Percentiles rank a stretch among this genome's conserved stretches.
Evolutionary conservation across 2,797 vertebrate genomes (phyloP).

Genomic region (Gila robusta): DNA sequence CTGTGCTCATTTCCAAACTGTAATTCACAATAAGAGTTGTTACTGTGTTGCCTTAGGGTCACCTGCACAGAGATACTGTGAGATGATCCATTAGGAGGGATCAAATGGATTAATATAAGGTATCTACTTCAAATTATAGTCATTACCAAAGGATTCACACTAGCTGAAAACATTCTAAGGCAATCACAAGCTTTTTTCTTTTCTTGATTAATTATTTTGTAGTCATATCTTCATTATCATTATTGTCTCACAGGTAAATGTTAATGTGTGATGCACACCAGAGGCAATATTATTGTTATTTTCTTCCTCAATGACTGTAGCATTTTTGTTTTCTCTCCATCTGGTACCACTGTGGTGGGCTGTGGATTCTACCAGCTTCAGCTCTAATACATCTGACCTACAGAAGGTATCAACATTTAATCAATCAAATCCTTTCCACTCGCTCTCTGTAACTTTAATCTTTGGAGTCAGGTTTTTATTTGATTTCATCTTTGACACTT

Average conservation of each 20-base stretch:
- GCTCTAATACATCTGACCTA: constrained; percentile 18
- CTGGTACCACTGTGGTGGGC: constrained; percentile 13
- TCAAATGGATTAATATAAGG: constrained; percentile 45
- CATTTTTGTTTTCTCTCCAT: constrained; percentile 27
- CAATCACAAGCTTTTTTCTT: constrained; percentile 38
- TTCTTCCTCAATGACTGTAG: constrained; percentile 51
- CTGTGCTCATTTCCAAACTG: constrained; percentile 60
- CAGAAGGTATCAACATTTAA: constrained; percentile 27
- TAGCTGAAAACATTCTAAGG: constrained; percentile 53
- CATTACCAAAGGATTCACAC: constrained; percentile 61
- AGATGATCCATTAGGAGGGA: constrained; percentile 55
- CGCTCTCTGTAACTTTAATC: constrained; percentile 16
- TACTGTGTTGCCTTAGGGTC: constrained; percentile 63
- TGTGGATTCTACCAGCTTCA: constrained; percentile 35
- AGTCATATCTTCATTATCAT: constrained; percentile 40
- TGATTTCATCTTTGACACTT: constrained; percentile 10
- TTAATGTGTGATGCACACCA: constrained; percentile 37
- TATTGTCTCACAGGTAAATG: constrained; percentile 43
- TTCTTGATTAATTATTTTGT: constrained; percentile 22
- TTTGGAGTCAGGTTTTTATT: constrained; percentile 22
- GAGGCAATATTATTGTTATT: constrained; percentile 54
- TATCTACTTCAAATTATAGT: constrained; percentile 59
- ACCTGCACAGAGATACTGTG: constrained; percentile 56
- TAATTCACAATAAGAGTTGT: constrained; percentile 53
- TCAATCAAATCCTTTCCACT: constrained; percentile 36